phyloP scores from a whole-genome alignment of 2,113 vertebrate species.

The Perca fluviatilis region DNA sequence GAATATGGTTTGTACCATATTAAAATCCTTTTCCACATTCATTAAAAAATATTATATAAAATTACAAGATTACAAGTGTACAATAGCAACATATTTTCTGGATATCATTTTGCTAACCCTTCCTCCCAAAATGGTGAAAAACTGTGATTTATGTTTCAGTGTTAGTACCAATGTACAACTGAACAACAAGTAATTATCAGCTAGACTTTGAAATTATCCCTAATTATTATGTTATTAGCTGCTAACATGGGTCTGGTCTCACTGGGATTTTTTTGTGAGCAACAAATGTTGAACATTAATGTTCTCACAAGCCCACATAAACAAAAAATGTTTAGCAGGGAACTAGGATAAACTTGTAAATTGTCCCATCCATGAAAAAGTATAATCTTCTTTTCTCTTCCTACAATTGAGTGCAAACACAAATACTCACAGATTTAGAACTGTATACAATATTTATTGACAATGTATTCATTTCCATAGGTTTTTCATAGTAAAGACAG shows the following conservation, averaged over 20 bases:
- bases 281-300: not conserved
- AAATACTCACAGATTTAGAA: conserved; percentile 59
- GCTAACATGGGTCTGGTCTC: not conserved
- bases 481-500: conserved; percentile 75
- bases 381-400: not conserved
- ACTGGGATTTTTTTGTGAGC: not conserved
- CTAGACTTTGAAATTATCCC: not conserved
- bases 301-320: not conserved
- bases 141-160: not conserved
- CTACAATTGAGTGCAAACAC: not conserved
- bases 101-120: not conserved
- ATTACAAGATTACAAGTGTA: not conserved
- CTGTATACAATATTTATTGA: conserved; percentile 85
- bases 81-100: not conserved
- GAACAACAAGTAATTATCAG: too few species aligned
- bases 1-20: not conserved
- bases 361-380: not conserved
- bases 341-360: not conserved
- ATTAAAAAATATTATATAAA: not conserved
- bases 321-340: not conserved
- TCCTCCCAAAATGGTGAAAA: not conserved
- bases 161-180: not conserved
- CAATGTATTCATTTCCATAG: conserved; percentile 69
- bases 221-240: not conserved
- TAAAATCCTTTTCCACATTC: not conserved